Percentiles rank a stretch among this genome's conserved stretches.
phyloP scores from a whole-genome alignment of 1,140 invertebrate species.

The Ridgeia piscesae region DNA sequence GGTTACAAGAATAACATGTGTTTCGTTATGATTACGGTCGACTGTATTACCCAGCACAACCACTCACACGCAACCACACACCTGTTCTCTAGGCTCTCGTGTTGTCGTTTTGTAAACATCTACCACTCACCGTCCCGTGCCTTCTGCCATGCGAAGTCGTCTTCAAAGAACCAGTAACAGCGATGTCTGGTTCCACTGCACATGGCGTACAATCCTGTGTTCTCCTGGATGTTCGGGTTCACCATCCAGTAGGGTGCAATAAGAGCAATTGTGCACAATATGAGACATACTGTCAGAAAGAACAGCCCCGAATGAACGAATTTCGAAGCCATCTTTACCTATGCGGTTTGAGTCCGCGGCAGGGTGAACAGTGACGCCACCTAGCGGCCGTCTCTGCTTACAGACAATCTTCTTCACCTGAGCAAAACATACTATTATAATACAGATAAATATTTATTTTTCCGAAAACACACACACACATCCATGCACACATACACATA shows the following conservation, averaged over 20 bases:
- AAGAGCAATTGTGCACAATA: not conserved
- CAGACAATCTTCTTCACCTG: too few relatives aligned
- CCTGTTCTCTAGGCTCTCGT: not conserved
- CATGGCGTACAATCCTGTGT: not conserved
- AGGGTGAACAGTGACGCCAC: too few relatives aligned
- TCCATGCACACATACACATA: too few relatives aligned
- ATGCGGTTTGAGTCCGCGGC: not conserved
- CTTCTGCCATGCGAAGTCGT: not conserved
- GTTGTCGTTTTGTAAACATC: not conserved
- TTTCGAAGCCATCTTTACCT: not conserved
- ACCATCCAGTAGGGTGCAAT: not conserved
- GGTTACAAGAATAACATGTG: not conserved
- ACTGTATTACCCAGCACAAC: not conserved
- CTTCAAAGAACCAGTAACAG: not conserved
- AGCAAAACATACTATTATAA: too few relatives aligned
- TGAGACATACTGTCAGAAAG: not conserved
- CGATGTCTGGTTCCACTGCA: not conserved
- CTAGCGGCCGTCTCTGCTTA: too few relatives aligned
- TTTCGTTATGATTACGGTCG: not conserved
- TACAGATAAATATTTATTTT: too few relatives aligned
- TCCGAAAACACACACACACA: too few relatives aligned
- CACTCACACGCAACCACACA: not conserved
- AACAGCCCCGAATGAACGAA: not conserved
- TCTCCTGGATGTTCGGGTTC: not conserved
- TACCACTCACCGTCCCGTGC: not conserved